These are phyloP conservation scores for Leptopilina syphax DNA, from an alignment of 2,888 invertebrate species.

Conservation along the genomic window DNA sequence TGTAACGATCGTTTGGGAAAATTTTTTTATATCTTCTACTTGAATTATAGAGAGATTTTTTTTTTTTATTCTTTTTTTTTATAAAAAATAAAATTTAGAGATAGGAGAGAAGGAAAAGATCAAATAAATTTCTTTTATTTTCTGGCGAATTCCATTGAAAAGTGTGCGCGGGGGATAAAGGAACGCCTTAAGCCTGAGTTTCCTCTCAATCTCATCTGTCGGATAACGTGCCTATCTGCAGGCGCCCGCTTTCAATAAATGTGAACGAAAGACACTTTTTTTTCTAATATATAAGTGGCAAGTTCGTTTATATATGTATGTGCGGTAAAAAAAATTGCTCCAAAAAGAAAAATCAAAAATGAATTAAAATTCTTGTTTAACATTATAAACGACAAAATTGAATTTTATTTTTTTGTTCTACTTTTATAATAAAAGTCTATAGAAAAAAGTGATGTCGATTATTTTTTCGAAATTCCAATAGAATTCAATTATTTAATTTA, in stretches of 20 bases:
- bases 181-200: slow-evolving; percentile 6
- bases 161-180: background rate
- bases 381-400: too few relatives aligned
- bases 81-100: background rate
- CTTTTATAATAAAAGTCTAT: too few relatives aligned
- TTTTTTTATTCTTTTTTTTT: background rate
- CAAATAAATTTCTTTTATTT: background rate
- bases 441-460: too few relatives aligned
- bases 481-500: too few relatives aligned
- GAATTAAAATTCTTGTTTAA: too few relatives aligned
- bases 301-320: too few relatives aligned
- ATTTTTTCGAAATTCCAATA: too few relatives aligned
- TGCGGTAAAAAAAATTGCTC: background rate
- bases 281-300: background rate
- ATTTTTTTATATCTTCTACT: too few relatives aligned
- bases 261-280: slow-evolving; percentile 22
- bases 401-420: too few relatives aligned
- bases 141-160: background rate
- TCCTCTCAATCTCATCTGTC: background rate
- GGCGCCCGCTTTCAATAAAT: slow-evolving; percentile 11
- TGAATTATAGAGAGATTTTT: background rate
- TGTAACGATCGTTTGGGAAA: too few relatives aligned
- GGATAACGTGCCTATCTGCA: slow-evolving; percentile 27
- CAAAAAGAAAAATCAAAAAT: too few relatives aligned
- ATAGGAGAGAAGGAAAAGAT: background rate